Base-by-base conservation (phyloP, 2,113 vertebrate genomes). In the Otocyon megalotis region DNA sequence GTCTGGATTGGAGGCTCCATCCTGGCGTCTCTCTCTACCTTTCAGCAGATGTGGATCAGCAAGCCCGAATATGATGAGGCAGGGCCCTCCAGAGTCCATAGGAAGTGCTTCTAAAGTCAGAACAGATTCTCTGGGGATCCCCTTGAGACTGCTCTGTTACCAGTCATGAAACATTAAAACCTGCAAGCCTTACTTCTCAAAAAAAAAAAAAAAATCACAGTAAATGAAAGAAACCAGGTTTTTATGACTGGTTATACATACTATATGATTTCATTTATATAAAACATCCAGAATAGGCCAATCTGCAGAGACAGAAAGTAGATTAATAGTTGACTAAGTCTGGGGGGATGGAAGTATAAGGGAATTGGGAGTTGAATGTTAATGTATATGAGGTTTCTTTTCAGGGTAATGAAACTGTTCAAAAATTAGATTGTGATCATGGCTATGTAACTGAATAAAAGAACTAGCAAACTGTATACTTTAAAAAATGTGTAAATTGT, bases 1-100 rank as follows among this genome's bases (percentile, higher is more conserved):
- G 99, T 99, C 98, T 99, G 99, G 99, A 99, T 99, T 2, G 99
- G 99, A n/a, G 99, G 99, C 98, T 99, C 99, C 98, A 99, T 99
- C 99, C 99, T 99, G 99, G 99, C 99, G 32, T 99, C 99, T 56
- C 99, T 99, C 97, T 99, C 99, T 99, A 99, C 99, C 99, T 99
- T 99, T 99, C 99, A 99, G 99, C 99, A 99, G 99, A 99, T 99
- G 99, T 99, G 99, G 99, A 99, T 99, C 99, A 99, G 99, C 99
- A 99, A 99, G 98, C 99, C 99, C 9, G 99, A 99, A 97, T 99
- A 99, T 0, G 99, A 99, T 50, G 99, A 99, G 97, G 99, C 99
- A 0, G 99, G 99, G 30, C 99, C 99, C 53, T 99, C 99, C 98
- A 99, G 99, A 86, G 99, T 99, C 97, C 99, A 99, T 99, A 99